Conservation (phyloP, 23 tunicate genomes). For the Ciona savignyi region DNA sequence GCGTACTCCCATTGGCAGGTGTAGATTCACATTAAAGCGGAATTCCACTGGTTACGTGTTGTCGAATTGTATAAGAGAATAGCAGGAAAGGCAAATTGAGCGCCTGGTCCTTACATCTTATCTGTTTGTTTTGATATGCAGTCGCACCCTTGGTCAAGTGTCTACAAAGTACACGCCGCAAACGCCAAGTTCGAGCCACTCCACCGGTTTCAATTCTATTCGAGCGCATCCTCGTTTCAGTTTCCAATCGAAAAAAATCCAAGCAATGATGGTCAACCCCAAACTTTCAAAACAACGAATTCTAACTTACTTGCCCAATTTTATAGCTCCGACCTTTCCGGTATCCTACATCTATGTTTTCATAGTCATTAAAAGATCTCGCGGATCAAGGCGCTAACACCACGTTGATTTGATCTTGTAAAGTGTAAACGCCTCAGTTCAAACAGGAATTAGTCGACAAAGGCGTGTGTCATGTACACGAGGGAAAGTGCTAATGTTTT, state of each 20-base stretch:
- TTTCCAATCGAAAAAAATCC: background rate
- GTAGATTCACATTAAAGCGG: background rate
- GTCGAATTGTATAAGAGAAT: background rate
- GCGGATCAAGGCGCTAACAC: background rate
- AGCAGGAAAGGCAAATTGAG: background rate
- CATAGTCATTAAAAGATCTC: background rate
- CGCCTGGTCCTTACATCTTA: background rate
- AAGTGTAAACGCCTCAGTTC: background rate
- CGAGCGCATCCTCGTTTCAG: too few relatives aligned
- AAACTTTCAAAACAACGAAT: background rate
- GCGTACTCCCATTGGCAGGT: background rate
- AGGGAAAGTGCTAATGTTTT: background rate
- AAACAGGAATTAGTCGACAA: background rate
- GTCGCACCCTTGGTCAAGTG: slow-evolving; percentile 1
- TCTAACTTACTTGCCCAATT: background rate
- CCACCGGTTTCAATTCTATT: background rate
- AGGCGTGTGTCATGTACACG: background rate
- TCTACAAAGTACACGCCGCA: background rate
- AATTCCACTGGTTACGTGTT: background rate
- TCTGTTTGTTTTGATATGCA: background rate
- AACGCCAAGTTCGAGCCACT: background rate
- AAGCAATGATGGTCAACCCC: background rate
- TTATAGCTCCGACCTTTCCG: background rate
- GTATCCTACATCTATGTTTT: background rate
- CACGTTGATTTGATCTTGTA: background rate